Conservation (phyloP, 2,113 vertebrate genomes). For the Macrotus californicus region DNA sequence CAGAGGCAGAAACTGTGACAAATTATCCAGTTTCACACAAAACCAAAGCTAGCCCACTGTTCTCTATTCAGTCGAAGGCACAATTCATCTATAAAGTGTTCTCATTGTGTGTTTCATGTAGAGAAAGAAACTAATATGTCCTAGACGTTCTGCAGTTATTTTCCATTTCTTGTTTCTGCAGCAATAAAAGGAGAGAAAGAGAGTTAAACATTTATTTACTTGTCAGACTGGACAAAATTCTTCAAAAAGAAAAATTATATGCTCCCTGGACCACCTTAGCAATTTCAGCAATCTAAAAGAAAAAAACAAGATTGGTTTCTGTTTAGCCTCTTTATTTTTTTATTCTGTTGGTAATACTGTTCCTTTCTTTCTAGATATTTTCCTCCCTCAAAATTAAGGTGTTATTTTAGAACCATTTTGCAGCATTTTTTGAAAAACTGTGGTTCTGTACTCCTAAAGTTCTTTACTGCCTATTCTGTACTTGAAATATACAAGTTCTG, state of each 20-base stretch:
- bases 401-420: conserved; percentile 40
- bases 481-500: not conserved
- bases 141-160: conserved; percentile 59
- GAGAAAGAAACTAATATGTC: conserved; percentile 56
- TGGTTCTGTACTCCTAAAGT: not conserved
- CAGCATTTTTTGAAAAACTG: conserved; percentile 4
- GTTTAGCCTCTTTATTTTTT: conserved; percentile 25
- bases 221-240: conserved; percentile 71
- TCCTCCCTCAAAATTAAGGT: conserved; percentile 19
- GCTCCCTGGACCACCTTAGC: conserved; percentile 24
- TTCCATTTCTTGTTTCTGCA: conserved; percentile 50
- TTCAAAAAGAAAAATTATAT: conserved; percentile 72
- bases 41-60: conserved; percentile 51
- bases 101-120: conserved; percentile 55
- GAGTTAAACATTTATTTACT: conserved; percentile 70
- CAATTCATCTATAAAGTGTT: conserved; percentile 72
- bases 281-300: conserved; percentile 6
- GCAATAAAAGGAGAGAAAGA: conserved; percentile 36
- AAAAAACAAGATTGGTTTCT: conserved; percentile 4
- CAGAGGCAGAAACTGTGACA: conserved; percentile 75
- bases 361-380: not conserved
- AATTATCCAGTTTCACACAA: conserved; percentile 75
- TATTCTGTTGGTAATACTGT: not conserved
- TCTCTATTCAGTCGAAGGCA: conserved; percentile 31
- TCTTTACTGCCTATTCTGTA: not conserved